Evolutionary conservation across 2,797 vertebrate species (phyloP).

Genomic region (Lerista edwardsae): DNA sequence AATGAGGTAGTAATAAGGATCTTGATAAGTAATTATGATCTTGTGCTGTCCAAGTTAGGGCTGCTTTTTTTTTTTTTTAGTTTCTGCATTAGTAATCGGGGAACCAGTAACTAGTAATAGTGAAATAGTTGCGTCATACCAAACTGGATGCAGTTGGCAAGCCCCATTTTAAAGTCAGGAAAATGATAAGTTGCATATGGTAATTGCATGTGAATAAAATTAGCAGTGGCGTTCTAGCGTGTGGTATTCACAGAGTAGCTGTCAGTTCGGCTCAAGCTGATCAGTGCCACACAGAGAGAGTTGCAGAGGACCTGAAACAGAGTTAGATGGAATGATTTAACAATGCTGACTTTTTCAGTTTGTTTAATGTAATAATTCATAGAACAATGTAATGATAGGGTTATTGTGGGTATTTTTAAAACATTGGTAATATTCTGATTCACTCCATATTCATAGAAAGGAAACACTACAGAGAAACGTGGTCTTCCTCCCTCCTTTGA

Average conservation of each 20-base stretch:
- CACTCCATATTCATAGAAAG: constrained; percentile 50
- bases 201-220: not conserved
- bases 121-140: not conserved
- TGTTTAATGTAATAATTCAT: constrained; percentile 19
- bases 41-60: not conserved
- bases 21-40: not conserved
- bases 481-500: constrained; percentile 24
- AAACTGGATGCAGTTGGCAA: not conserved
- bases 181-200: not conserved
- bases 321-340: constrained; percentile 39
- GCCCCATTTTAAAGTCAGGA: not conserved
- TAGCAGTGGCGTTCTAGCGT: not conserved
- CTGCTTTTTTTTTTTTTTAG: too few relatives aligned
- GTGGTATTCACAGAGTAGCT: too few relatives aligned
- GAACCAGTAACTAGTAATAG: not conserved
- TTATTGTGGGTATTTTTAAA: constrained; percentile 16
- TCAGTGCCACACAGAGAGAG: constrained; percentile 42
- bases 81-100: not conserved
- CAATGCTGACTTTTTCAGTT: constrained; percentile 48
- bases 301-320: constrained; percentile 59
- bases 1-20: too few relatives aligned
- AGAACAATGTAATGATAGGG: not conserved
- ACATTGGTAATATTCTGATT: constrained; percentile 56
- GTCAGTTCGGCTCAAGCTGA: constrained; percentile 25
- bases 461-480: constrained; percentile 36